Percentiles rank a stretch among this genome's conserved stretches.
Evolutionary conservation across 2,888 invertebrate genomes (phyloP).

Genomic region (Glaucopsyche alexis): DNA sequence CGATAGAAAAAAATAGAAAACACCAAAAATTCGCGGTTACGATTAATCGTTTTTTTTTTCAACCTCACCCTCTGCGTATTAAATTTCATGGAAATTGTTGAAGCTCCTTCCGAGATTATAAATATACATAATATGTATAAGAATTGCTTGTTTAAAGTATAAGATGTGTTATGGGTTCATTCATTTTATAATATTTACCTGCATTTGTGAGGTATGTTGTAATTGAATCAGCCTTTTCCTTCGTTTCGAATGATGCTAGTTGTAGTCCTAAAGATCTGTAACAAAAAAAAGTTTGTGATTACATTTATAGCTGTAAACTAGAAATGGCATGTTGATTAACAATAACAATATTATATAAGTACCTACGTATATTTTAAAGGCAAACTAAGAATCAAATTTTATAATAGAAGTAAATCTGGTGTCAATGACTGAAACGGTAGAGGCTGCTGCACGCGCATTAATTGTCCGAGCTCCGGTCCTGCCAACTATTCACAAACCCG

Average conservation of each 20-base stretch:
- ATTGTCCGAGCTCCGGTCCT: conserved; percentile 36
- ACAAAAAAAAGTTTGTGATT: conserved; percentile 38
- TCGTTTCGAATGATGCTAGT: conserved; percentile 90
- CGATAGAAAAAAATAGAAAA: no score
- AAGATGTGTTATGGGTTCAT: no score
- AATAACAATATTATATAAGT: no score
- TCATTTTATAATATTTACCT: conserved; percentile 62
- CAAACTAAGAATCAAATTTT: conserved; percentile 31
- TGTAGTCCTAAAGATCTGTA: conserved; percentile 89
- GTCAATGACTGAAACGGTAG: conserved; percentile 36
- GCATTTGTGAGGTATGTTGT: conserved; percentile 90
- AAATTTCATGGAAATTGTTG: background rate
- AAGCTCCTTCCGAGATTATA: no score
- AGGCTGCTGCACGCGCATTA: conserved; percentile 34
- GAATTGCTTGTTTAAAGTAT: no score
- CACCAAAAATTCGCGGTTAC: no score
- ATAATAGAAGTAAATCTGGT: conserved; percentile 31
- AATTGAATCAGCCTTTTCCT: conserved; percentile 92
- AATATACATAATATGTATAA: no score
- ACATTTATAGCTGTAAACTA: background rate
- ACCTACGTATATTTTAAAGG: background rate
- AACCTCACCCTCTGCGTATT: background rate
- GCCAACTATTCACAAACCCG: conserved; percentile 45
- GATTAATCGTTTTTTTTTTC: no score
- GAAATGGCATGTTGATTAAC: no score